A percentile compares a stretch with the other conserved stretches of the same genome.
Conservation (phyloP, 2,888 invertebrate genomes). For the Hipparchia semele region DNA sequence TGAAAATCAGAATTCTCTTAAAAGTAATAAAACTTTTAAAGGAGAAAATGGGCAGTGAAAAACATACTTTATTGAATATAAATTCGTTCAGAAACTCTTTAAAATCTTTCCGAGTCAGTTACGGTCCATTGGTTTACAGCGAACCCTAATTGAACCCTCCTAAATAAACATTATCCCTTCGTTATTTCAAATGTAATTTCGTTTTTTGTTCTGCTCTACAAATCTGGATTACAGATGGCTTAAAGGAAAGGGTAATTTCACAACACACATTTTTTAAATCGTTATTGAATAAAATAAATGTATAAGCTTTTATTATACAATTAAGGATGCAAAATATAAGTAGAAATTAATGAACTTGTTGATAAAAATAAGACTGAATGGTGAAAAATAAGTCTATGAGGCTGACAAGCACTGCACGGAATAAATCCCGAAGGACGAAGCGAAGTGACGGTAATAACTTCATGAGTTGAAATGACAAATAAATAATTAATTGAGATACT, state of each 20-base stretch:
- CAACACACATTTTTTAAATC: background rate
- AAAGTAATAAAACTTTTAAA: conserved; percentile 22
- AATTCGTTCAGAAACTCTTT: conserved; percentile 1
- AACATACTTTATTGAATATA: background rate
- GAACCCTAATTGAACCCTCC: conserved; percentile 13
- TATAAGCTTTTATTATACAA: background rate
- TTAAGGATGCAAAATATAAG: background rate
- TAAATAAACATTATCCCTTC: conserved; percentile 14
- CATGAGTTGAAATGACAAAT: too few relatives aligned
- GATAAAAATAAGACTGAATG: too few relatives aligned
- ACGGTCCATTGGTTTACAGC: background rate
- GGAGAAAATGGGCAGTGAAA: background rate
- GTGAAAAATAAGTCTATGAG: too few relatives aligned
- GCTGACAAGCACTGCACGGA: too few relatives aligned
- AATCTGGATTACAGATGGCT: conserved; percentile 77
- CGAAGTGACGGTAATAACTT: background rate
- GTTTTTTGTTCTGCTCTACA: conserved; percentile 72
- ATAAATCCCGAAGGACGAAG: background rate
- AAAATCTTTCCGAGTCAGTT: background rate
- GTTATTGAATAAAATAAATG: background rate
- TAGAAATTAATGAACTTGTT: background rate
- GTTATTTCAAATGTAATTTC: conserved; percentile 35
- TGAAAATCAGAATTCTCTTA: conserved; percentile 28
- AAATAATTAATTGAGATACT: background rate
- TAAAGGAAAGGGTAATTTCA: conserved; percentile 67